Base-by-base conservation (phyloP, 2,888 invertebrate genomes). In the Thelaira solivaga region DNA sequence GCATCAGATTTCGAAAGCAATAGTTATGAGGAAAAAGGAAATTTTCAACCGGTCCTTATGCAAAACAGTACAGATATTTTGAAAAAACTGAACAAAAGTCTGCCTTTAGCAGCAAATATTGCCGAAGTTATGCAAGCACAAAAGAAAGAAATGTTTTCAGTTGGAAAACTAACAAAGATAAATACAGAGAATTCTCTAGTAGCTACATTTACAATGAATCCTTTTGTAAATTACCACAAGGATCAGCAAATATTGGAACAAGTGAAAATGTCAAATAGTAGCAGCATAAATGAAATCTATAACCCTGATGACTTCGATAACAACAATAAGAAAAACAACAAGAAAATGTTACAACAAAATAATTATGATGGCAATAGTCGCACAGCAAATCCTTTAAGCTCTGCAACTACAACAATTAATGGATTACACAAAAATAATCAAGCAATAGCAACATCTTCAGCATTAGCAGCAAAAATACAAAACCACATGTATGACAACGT, bases 401-500 rank as follows among this genome's bases (percentile, higher is more conserved):
- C 41, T 29, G 34, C 36, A 34, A 16, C 41, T 20, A 55, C 16
- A 65, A 20, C 62, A 68, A 47, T 45, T 59, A 69, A 64, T 39
- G 34, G 57, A 10, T 57, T 41, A 4, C 57, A 64, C 55, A 55
- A 34, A 20, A 57, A 13, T 57, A 55, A 61, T 29, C 62, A 57
- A 36, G 39, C 59, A 76, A 57, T 20, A 53, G 22, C 47, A 29
- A 20, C 18, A 59, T 18, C 31, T 16, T 5, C 41, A 34, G 26
- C 34, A 29, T 45, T 34, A 62, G 24, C 51, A 51, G 4, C 36
- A 13, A 31, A 11, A 24, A 55, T 51, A 34, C 20, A 26, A 45
- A 67, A 10, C 65, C 65, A 75, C 74, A 57, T 73, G 64, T 26
- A 49, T 39, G 49, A 75, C 79, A 62, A 61, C 62, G 53, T 61